A percentile compares a stretch with the other conserved stretches of the same genome.
Evolutionary conservation across 1,140 invertebrate genomes (phyloP).

Genomic region (Diorhabda elongata): DNA sequence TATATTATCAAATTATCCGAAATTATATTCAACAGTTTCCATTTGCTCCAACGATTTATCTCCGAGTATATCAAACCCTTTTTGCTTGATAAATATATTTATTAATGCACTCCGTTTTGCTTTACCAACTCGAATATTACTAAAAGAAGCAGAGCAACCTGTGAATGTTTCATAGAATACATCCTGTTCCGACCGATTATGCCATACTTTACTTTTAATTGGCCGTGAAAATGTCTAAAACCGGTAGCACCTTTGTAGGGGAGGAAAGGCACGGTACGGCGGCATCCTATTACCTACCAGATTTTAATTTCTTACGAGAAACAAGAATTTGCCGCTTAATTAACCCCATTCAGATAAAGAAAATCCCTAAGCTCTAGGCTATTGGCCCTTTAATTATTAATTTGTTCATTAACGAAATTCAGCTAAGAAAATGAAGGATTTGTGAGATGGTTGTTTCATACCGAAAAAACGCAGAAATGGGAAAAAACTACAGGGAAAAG

Average conservation of each 20-base stretch:
- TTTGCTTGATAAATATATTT: too few relatives aligned
- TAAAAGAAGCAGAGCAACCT: not conserved
- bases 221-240: slow-evolving; percentile 10
- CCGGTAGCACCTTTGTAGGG: slow-evolving; percentile 8
- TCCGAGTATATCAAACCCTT: too few relatives aligned
- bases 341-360: slow-evolving; percentile 10
- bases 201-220: slow-evolving; percentile 7
- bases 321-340: slow-evolving; percentile 10
- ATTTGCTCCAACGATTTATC: too few relatives aligned
- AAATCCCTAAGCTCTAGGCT: slow-evolving; percentile 8
- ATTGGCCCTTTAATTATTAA: slow-evolving; percentile 14
- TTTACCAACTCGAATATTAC: not conserved
- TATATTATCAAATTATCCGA: too few relatives aligned
- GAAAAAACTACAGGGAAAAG: too few relatives aligned
- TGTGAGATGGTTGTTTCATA: not conserved
- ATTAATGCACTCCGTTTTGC: not conserved
- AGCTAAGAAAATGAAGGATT: not conserved
- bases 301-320: slow-evolving; percentile 16
- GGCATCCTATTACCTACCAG: slow-evolving; percentile 6
- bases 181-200: not conserved
- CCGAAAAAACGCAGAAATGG: too few relatives aligned
- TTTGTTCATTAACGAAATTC: slow-evolving; percentile 11
- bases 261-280: slow-evolving; percentile 4
- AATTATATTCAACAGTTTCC: too few relatives aligned
- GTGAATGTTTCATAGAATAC: not conserved